Base-by-base conservation (phyloP, 1,140 invertebrate species). In the Zophobas morio region DNA sequence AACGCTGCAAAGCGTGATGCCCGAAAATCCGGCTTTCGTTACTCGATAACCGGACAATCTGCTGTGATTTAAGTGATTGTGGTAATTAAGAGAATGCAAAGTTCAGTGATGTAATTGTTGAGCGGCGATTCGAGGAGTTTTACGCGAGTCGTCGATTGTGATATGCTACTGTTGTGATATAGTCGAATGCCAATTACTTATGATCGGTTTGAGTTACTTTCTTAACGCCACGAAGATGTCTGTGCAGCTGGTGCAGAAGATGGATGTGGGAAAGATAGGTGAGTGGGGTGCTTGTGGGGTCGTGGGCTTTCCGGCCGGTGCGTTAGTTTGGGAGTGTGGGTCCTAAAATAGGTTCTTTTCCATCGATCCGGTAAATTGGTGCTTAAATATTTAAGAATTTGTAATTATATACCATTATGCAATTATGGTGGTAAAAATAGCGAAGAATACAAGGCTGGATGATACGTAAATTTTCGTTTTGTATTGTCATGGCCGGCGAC, bases 171-270 rank as follows among this genome's bases (percentile, higher is more conserved):
- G n/a, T 51, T 51, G 60, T 66, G 60, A 66, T 66, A 20, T 20
- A 66, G 8, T n/a, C 39, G 39, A 39, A 66, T 66, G 60, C 60
- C 60, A 66, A 66, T 66, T 42, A 66, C 60, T 42, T 66, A 66
- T 66, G 60, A 66, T 66, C 60, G 77, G 77, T 5, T 37, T 71
- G 32, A 73, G 75, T 20, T 78, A 75, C 53, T 72, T 78, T 42
- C 49, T 78, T 20, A 78, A 78, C 39, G 73, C 75, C 33, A 78
- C 77, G 42, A 78, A 54, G 39, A 76, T 76, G 75, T 70, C 75
- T 6, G 57, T 78, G 73, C 63, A 78, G 36, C 56, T 78, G 63
- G 77, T 74, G 46, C 72, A 78, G 53, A 78, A 75, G 33, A 47
- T 78, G 63, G 77, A 78, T 47, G 51, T 78, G 6, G 33, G 66